phyloP scores from a whole-genome alignment of 2,888 invertebrate genomes.

The Poecilobothrus nobilitatus region DNA sequence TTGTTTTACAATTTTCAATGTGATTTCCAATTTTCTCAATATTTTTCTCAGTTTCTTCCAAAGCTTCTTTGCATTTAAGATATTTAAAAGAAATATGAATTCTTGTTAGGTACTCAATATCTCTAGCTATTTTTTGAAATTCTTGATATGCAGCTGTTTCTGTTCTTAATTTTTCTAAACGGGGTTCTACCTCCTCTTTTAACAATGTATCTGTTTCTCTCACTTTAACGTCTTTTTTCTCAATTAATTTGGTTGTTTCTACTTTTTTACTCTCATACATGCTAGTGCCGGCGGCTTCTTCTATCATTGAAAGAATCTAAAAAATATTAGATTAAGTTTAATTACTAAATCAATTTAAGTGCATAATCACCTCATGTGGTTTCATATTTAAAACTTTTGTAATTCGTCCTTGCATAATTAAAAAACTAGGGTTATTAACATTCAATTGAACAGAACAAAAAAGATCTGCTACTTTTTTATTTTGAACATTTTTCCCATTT shows the following conservation, averaged over 20 bases:
- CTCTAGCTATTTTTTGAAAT: slow-evolving; percentile 75
- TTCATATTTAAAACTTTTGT: slow-evolving; percentile 99
- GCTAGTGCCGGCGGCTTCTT: slow-evolving; percentile 96
- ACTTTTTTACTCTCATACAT: slow-evolving; percentile 94
- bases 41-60: slow-evolving; percentile 49
- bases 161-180: slow-evolving; percentile 71
- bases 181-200: slow-evolving; percentile 84
- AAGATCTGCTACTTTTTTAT: slow-evolving; percentile 84
- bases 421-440: slow-evolving; percentile 98
- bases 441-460: slow-evolving; percentile 96
- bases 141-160: slow-evolving; percentile 79
- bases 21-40: slow-evolving; percentile 48
- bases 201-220: slow-evolving; percentile 71
- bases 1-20: slow-evolving; percentile 50
- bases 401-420: slow-evolving; percentile 99
- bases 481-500: slow-evolving; percentile 84
- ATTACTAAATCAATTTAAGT: slow-evolving; percentile 5
- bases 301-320: slow-evolving; percentile 90
- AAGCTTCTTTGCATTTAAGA: slow-evolving; percentile 42
- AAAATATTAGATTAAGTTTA: slow-evolving; percentile 12
- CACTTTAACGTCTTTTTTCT: slow-evolving; percentile 86
- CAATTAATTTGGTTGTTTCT: slow-evolving; percentile 74
- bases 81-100: slow-evolving; percentile 48
- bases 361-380: slow-evolving; percentile 69
- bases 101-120: slow-evolving; percentile 71